Base-by-base conservation (phyloP, 1,140 invertebrate species). In the Alviniconcha marisindica region DNA sequence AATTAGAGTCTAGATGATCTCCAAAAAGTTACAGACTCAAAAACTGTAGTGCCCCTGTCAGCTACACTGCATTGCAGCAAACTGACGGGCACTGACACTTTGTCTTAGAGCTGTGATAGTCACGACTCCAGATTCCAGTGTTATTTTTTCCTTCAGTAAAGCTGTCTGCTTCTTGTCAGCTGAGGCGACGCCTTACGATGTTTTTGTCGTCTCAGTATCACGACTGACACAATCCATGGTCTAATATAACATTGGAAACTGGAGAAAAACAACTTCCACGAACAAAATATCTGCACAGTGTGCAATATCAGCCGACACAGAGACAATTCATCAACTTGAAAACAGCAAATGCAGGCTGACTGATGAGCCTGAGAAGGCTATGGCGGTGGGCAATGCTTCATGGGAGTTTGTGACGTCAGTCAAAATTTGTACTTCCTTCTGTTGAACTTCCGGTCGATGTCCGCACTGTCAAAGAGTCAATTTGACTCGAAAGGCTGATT, bases 391-490 rank as follows among this genome's bases (percentile, higher is more conserved):
- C 71, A 74, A 82, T 33, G 80, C 40, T 73, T 74, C 38, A 73
- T 82, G 80, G 80, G 80, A 83, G 54, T 63, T 15, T 69, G 42
- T 83, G 82, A 83, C 82, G 82, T 83, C 82, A 83, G 54, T n/a
- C 56, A 69, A 44, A 69, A 66, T 73, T 77, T 77, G 71, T 54
- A 51, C 40, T 78, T n/a, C 31, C 60, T 73, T 21, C 40, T 54
- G n/a, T 71, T 44, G 21, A 69, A 82, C 66, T 82, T 73, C 66
- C 71, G 71, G 66, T 78, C 63, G 63, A 69, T 69, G 63, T 69
- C 63, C n/a, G 5, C 7, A 31, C n/a, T n/a, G n/a, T n/a, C n/a
- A n/a, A n/a, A n/a, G n/a, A n/a, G n/a, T n/a, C n/a, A n/a, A n/a
- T n/a, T n/a, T n/a, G n/a, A n/a, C n/a, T n/a, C n/a, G n/a, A n/a